These are phyloP conservation scores for Conomelus anceps DNA, from an alignment of 2,888 invertebrate genomes.

Conservation along the genomic window DNA sequence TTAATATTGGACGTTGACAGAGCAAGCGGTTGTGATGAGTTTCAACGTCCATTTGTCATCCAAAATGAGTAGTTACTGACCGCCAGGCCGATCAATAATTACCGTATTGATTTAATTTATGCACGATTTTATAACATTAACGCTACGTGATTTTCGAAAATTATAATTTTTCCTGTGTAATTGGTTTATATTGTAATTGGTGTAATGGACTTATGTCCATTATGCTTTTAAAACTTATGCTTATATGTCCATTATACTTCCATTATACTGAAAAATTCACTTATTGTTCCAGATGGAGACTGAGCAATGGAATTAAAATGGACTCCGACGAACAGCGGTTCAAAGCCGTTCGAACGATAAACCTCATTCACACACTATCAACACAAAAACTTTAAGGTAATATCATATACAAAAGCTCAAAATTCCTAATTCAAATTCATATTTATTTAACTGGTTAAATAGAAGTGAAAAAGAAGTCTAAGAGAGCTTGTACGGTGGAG, in stretches of 20 bases:
- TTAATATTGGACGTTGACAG: not conserved
- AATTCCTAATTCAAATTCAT: too few relatives aligned
- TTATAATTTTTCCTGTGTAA: not conserved
- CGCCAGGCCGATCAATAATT: not conserved
- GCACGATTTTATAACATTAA: not conserved
- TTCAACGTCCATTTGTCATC: not conserved
- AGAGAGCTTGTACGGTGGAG: too few relatives aligned
- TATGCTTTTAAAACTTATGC: too few relatives aligned
- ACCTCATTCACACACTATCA: conserved; percentile 2
- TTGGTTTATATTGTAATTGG: too few relatives aligned
- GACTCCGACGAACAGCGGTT: not conserved
- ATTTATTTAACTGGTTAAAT: too few relatives aligned
- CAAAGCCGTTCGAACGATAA: not conserved
- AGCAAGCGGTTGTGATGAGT: not conserved
- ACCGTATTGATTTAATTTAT: not conserved
- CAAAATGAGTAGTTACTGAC: not conserved
- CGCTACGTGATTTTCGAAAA: not conserved
- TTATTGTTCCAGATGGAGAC: conserved; percentile 27
- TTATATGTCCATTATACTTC: too few relatives aligned
- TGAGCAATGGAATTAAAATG: conserved; percentile 14
- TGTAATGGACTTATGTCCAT: too few relatives aligned
- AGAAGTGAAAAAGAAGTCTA: too few relatives aligned
- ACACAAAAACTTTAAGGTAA: conserved; percentile 4
- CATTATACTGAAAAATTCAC: too few relatives aligned
- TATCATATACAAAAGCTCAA: too few relatives aligned